Conservation (phyloP, 2,113 vertebrate genomes). For the Callospermophilus lateralis region DNA sequence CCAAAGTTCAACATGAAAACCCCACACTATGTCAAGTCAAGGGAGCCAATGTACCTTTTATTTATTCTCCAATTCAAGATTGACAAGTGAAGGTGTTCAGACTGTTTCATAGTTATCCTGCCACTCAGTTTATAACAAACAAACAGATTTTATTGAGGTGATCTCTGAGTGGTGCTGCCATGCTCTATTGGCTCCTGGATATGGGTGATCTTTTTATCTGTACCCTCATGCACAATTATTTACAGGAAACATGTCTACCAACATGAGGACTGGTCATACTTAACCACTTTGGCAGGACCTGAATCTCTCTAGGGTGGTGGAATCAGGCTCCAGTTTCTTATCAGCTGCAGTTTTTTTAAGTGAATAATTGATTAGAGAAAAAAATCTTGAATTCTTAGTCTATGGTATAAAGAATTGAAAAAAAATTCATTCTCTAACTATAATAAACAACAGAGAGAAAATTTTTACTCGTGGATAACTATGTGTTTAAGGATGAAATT, state of each 20-base stretch:
- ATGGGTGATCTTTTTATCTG: neutral
- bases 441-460: constrained; percentile 2
- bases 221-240: rapidly evolving
- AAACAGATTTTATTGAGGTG: rapidly evolving
- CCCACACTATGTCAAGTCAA: neutral
- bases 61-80: neutral
- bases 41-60: neutral
- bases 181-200: rapidly evolving
- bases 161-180: rapidly evolving
- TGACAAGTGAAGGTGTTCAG: neutral
- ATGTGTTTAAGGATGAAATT: constrained; percentile 53
- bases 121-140: neutral
- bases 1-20: neutral
- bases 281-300: too few relatives aligned
- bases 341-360: neutral
- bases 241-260: neutral
- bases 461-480: neutral
- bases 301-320: neutral
- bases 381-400: neutral
- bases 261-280: neutral
- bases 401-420: neutral
- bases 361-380: neutral
- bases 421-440: neutral
- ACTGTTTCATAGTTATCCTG: neutral
- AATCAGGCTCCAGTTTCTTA: neutral